Base-by-base conservation (phyloP, 2,888 invertebrate species). In the Ectemnius cavifrons region DNA sequence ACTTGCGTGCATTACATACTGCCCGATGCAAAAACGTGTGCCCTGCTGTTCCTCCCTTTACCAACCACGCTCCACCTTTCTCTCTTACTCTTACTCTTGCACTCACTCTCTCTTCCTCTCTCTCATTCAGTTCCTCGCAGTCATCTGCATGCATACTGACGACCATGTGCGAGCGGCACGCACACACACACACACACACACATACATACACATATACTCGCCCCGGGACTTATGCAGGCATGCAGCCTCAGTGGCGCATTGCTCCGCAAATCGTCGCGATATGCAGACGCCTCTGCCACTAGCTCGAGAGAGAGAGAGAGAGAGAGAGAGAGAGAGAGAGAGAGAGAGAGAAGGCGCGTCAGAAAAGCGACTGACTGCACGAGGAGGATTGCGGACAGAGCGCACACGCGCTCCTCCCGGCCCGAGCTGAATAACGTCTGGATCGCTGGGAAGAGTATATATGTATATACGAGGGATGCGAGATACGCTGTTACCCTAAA, bases 11-110 rank as follows among this genome's bases (percentile, higher is more conserved):
- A 70, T 86, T 86, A 37, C 37, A 37, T 37, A 87, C 85, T 85
- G 83, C 78, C 62, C 82, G 84, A 82, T 70, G 84, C 83, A 72
- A 88, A 89, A 88, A 89, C 89, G 86, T 87, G 37, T 11, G 67
- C 74, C 23, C 23, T 23, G 23, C 23, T 23, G 2, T 23, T 23
- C 23, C 69, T 79, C 69, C 79, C 78, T 72, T 75, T 67, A 71
- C 68, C 3, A 37, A 1, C 1, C 37, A 58, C 63, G 66, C 71
- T 67, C 70, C 73, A 59, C 63, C 23, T 67, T 71, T 78, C 73
- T 81, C 73, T 64, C 57, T 57, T 20, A 20, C 20, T 20, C 20
- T 20, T 68, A 47, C 67, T 49, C 57, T 16, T 23, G 5, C 46
- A 20, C 73, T 23, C 66, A 14, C 52, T 8, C 67, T 28, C 37